phyloP scores from a whole-genome alignment of 1,140 invertebrate species.

The Penaeus vannamei region DNA sequence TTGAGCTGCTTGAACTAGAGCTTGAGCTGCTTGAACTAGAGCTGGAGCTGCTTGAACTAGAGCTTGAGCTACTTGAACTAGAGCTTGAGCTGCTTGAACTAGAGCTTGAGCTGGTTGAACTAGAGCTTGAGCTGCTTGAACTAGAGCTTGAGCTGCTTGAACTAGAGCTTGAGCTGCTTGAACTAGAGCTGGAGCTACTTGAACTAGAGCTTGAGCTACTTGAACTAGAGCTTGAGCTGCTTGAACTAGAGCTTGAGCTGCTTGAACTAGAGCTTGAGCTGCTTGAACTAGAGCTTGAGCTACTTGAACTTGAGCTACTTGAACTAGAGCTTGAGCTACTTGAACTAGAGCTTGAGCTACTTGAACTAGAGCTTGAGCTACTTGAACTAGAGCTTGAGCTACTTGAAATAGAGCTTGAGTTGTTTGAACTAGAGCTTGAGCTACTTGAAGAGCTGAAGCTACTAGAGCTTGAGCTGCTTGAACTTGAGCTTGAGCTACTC shows the following conservation, averaged over 20 bases:
- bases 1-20: no score
- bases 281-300: slow-evolving; percentile 2
- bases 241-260: neutral
- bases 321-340: neutral
- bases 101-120: no score
- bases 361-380: no score
- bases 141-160: neutral
- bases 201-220: neutral
- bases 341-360: neutral
- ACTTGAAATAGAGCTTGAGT: no score
- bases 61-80: no score
- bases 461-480: no score
- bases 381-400: no score
- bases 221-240: neutral
- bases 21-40: neutral
- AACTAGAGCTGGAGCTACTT: neutral
- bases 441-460: no score
- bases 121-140: neutral
- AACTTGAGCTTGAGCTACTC: no score
- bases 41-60: no score
- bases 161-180: neutral
- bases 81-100: no score
- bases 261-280: neutral
- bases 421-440: no score
- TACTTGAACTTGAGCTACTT: neutral